Percentiles rank a stretch among this genome's conserved stretches.
These are phyloP conservation scores for Apamea epomidion DNA, from an alignment of 2,888 invertebrate genomes.

Conservation along the genomic window DNA sequence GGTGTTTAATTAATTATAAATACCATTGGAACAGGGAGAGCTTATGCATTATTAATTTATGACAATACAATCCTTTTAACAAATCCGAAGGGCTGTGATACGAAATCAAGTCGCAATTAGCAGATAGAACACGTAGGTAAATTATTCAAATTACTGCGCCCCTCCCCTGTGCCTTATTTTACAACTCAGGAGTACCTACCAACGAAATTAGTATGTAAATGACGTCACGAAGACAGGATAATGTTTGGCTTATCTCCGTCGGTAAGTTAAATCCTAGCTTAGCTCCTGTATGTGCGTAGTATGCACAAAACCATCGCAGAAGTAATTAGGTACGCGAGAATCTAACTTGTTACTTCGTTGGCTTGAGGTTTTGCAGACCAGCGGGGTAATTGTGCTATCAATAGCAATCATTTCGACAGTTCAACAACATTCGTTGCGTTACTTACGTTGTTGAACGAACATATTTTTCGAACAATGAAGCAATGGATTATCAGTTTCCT, in stretches of 20 bases:
- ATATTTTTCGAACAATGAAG: too few species aligned
- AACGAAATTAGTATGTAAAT: slow-evolving; percentile 68
- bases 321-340: slow-evolving; percentile 1
- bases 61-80: slow-evolving; percentile 13
- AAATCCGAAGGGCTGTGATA: neutral
- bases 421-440: too few species aligned
- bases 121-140: slow-evolving; percentile 9
- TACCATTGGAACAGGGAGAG: neutral
- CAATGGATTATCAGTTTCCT: too few species aligned
- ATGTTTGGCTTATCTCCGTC: slow-evolving; percentile 56
- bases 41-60: slow-evolving; percentile 26
- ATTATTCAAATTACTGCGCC: slow-evolving; percentile 35
- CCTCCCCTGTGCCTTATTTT: slow-evolving; percentile 8
- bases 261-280: slow-evolving; percentile 25
- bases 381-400: too few species aligned
- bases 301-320: slow-evolving; percentile 33
- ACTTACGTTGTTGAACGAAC: too few species aligned
- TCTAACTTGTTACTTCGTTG: slow-evolving; percentile 18
- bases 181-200: slow-evolving; percentile 3
- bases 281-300: slow-evolving; percentile 25
- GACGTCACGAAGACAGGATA: slow-evolving; percentile 52
- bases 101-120: slow-evolving; percentile 37
- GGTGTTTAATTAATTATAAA: neutral
- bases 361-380: neutral
- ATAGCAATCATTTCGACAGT: too few species aligned